A percentile compares a stretch with the other conserved stretches of the same genome.
Conservation (phyloP, 1,140 invertebrate genomes). For the Cyrtorhinus lividipennis region DNA sequence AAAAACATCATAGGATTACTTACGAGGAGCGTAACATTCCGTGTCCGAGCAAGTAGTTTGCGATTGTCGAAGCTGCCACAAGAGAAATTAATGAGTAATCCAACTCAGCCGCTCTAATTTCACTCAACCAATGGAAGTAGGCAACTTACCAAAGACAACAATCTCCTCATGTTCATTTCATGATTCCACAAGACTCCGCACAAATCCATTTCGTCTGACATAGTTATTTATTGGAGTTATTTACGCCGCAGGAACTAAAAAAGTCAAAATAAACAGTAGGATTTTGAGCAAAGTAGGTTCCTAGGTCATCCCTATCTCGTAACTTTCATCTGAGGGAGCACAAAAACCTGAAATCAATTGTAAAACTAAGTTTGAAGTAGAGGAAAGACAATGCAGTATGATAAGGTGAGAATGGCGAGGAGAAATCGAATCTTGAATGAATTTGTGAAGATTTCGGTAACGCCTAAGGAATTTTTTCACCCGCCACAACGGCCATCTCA, state of each 20-base stretch:
- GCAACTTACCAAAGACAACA: conserved; percentile 66
- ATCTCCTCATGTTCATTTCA: conserved; percentile 68
- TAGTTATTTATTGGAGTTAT: neutral
- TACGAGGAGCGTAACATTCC: conserved; percentile 56
- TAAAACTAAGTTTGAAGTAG: neutral
- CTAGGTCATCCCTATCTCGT: neutral
- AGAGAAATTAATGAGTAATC: neutral
- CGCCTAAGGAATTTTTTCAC: neutral
- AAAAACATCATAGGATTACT: too few species aligned
- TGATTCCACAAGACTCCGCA: conserved; percentile 80
- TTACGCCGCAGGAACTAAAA: neutral
- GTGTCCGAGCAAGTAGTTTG: conserved; percentile 73
- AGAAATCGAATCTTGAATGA: neutral
- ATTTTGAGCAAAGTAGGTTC: neutral
- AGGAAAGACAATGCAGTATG: neutral
- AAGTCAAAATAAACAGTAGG: neutral
- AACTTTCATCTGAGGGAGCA: neutral
- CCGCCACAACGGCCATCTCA: neutral
- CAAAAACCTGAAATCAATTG: neutral
- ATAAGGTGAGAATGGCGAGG: neutral
- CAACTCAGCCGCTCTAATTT: neutral
- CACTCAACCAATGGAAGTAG: neutral
- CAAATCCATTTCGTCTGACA: conserved; percentile 38
- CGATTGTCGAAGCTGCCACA: conserved; percentile 57
- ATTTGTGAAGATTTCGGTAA: neutral